Evolutionary conservation across 2,797 vertebrate genomes (phyloP).

Genomic region (Orientallactaga sibirica): DNA sequence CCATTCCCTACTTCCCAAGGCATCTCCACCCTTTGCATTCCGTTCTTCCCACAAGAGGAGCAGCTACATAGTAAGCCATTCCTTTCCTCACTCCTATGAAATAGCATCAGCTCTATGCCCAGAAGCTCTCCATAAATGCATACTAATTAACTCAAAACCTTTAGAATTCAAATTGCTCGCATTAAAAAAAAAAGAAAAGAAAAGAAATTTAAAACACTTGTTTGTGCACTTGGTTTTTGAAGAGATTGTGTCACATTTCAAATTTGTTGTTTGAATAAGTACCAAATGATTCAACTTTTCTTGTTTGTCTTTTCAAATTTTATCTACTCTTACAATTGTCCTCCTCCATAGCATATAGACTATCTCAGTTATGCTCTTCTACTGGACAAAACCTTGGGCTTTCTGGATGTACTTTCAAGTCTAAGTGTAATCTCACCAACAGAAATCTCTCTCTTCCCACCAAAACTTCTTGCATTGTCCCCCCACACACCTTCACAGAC

Average conservation of each 20-base stretch:
- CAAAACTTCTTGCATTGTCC: background rate
- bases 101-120: background rate
- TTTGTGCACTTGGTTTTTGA: slow-evolving; percentile 6
- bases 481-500: too few species aligned
- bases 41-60: background rate
- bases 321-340: background rate
- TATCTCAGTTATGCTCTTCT: background rate
- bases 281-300: slow-evolving; percentile 1
- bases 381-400: background rate
- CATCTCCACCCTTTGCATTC: background rate
- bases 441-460: background rate
- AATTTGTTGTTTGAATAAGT: background rate
- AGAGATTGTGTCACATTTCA: background rate
- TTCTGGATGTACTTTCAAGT: background rate
- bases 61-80: background rate
- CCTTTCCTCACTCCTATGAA: background rate
- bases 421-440: background rate
- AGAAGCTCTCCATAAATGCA: background rate
- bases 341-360: background rate
- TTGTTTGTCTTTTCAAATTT: slow-evolving; percentile 6
- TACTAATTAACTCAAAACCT: slow-evolving; percentile 23
- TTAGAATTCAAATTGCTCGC: slow-evolving; percentile 19
- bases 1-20: background rate
- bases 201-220: background rate
- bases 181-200: background rate